phyloP scores from a whole-genome alignment of 1,140 invertebrate species.

The Ceratitis capitata region DNA sequence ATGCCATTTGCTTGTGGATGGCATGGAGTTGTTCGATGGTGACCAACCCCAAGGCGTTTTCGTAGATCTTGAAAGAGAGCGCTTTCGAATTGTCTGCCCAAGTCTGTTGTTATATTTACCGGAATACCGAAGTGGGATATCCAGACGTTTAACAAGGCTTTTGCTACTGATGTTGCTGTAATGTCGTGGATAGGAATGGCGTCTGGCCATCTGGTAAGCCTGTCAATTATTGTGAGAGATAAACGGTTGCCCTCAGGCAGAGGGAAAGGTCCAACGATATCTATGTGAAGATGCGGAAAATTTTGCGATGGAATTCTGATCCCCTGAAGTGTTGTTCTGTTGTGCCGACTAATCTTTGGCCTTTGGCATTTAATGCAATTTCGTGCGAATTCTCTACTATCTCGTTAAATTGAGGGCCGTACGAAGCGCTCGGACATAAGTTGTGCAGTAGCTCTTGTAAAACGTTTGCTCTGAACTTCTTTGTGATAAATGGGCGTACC shows the following conservation, averaged over 20 bases:
- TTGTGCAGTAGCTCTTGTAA: not conserved
- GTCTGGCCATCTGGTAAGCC: slow-evolving; percentile 28
- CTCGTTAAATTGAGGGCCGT: not conserved
- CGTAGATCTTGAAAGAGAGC: too few species aligned
- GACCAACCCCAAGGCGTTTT: too few species aligned
- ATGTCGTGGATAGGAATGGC: slow-evolving; percentile 7
- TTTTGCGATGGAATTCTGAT: not conserved
- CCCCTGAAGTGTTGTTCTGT: not conserved
- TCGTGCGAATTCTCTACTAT: not conserved
- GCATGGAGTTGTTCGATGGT: too few species aligned
- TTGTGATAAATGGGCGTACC: not conserved
- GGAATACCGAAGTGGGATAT: not conserved
- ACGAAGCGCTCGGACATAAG: not conserved
- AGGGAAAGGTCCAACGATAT: slow-evolving; percentile 12
- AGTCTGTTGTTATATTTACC: not conserved
- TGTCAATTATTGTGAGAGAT: not conserved
- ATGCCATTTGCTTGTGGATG: not conserved
- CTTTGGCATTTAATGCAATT: not conserved
- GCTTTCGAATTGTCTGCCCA: too few species aligned
- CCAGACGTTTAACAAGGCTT: not conserved
- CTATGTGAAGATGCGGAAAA: not conserved
- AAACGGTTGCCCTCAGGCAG: not conserved
- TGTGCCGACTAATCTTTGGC: not conserved
- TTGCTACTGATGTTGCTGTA: not conserved
- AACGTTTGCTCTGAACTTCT: not conserved